Conservation (phyloP, 2,797 vertebrate species). For the Scolopax rusticola region DNA sequence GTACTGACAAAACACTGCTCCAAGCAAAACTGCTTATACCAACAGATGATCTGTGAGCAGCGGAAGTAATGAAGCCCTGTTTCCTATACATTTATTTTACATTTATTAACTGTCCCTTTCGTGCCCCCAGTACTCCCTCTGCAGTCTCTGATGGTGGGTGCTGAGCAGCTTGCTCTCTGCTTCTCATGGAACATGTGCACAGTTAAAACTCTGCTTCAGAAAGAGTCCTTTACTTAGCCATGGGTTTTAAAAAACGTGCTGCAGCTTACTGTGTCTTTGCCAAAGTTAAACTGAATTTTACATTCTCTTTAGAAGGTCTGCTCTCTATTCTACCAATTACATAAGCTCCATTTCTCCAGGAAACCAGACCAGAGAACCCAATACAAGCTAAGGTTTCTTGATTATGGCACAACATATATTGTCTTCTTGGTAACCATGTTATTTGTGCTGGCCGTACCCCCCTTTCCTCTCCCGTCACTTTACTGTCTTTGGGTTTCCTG, state of each 20-base stretch:
- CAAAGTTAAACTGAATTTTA: background rate
- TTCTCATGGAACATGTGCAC: rapidly evolving
- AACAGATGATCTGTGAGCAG: slow-evolving; percentile 3
- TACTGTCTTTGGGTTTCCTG: background rate
- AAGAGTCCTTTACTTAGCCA: no score
- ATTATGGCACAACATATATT: background rate
- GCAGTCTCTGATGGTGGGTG: background rate
- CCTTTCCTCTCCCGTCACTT: background rate
- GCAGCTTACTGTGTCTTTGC: background rate
- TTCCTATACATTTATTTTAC: background rate
- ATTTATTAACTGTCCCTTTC: background rate
- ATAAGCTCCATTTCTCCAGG: background rate
- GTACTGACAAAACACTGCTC: slow-evolving; percentile 22
- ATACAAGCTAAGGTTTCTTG: background rate
- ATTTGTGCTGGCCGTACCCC: background rate
- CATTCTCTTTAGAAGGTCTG: background rate
- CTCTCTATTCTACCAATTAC: background rate
- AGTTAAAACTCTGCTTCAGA: background rate
- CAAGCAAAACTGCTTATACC: slow-evolving; percentile 24
- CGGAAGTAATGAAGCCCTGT: background rate
- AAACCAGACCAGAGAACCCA: background rate
- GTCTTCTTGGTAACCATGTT: background rate
- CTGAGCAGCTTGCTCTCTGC: background rate
- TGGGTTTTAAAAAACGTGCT: background rate
- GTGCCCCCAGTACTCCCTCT: rapidly evolving